Evolutionary conservation across 1,140 invertebrate species (phyloP).

Genomic region (Caenorhabditis tropicalis): DNA sequence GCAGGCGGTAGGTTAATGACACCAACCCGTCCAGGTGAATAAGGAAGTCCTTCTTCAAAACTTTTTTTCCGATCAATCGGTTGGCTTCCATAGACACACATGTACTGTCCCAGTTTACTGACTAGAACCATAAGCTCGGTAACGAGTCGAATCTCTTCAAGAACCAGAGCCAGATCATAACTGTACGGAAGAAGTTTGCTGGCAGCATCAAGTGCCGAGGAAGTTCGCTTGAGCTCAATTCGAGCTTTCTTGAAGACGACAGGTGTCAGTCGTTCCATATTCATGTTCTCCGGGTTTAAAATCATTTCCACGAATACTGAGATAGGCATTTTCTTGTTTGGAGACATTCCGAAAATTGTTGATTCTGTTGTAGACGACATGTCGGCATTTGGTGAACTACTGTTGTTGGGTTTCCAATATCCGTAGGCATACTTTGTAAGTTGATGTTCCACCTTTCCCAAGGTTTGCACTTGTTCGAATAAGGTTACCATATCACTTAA

Average conservation of each 20-base stretch:
- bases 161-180: constrained; percentile 59
- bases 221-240: constrained; percentile 55
- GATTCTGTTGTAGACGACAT: constrained; percentile 3
- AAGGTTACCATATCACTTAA: constrained; percentile 52
- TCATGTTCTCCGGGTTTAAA: constrained; percentile 61
- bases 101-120: constrained; percentile 57
- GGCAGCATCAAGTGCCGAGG: constrained; percentile 54
- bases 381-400: not conserved
- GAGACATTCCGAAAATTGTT: constrained; percentile 28
- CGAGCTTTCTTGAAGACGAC: constrained; percentile 61
- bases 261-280: constrained; percentile 59
- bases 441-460: constrained; percentile 60
- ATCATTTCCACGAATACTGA: constrained; percentile 65
- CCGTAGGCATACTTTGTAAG: constrained; percentile 53
- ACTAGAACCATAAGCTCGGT: constrained; percentile 60
- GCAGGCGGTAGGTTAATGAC: constrained; percentile 57
- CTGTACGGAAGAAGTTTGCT: constrained; percentile 60
- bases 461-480: constrained; percentile 58
- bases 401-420: constrained; percentile 36
- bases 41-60: constrained; percentile 26
- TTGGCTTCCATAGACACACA: constrained; percentile 54
- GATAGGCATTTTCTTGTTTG: constrained; percentile 48
- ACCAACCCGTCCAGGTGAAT: constrained; percentile 50
- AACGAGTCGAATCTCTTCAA: constrained; percentile 62
- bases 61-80: constrained; percentile 35